Evolutionary conservation across 2,113 vertebrate species (phyloP), one percentile per base, ranked within the genome.

Genomic region (Pandion haliaetus): DNA sequence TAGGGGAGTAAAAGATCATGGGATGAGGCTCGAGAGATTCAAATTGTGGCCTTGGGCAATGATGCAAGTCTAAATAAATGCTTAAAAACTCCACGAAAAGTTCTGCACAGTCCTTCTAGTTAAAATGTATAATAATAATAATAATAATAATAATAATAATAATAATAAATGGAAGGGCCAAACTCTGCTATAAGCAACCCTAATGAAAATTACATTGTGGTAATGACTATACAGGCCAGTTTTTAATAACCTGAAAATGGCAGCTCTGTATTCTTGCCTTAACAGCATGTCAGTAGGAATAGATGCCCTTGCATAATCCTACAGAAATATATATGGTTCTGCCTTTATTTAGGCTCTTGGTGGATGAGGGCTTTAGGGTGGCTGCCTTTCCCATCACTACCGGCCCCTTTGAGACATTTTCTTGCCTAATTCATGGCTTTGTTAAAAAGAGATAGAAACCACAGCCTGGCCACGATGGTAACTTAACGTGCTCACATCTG

Each of bases 11-110:
- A 74, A 70, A 86, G 69, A 79, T 49, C 17, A 57, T 91, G 91
- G 95, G 91, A 90, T 72, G 88, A 86, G 83, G 73, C 66, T 82
- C 19, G 65, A 63, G 78, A 79, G 65, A 8, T 40, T 86, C 52
- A 32, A 52, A 50, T 47, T 85, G 79, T 55, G 77, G 72, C 89
- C 88, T 69, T 26, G 66, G 83, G 91, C 92, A 91, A 31, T 0
- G 80, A 49, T 19, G 91, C 80, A 47, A 95, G 57, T 20, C 94
- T 87, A 82, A 95, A 65, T 54, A 93, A 96, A 94, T 7, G 61
- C 40, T 17, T 34, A 7, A 59, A 82, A 88, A 28, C 38, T 55
- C 38, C 80, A 57, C 63, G 65, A 5, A 69, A 61, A 32, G 57
- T 11, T 74, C 72, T 59, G n/a, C n/a, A 9, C 7, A 10, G 58